A percentile compares a stretch with the other conserved stretches of the same genome.
Evolutionary conservation across 2,888 invertebrate genomes (phyloP).

Genomic region (Ennomos quercinarius): DNA sequence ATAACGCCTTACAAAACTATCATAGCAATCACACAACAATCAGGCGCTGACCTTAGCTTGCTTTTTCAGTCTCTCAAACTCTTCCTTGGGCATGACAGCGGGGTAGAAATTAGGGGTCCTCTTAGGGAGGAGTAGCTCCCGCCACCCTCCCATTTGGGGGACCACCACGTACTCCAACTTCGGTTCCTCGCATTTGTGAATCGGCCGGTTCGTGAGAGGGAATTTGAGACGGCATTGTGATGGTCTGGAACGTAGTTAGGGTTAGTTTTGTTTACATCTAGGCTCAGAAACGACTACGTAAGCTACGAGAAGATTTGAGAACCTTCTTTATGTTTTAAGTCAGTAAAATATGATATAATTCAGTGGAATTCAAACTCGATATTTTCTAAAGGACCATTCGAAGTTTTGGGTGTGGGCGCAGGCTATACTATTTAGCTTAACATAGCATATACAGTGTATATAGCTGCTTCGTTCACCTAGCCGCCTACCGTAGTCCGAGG

Average conservation of each 20-base stretch:
- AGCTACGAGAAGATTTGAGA: too few species aligned
- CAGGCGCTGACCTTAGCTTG: slow-evolving; percentile 80
- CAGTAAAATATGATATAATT: too few species aligned
- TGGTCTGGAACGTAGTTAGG: slow-evolving; percentile 58
- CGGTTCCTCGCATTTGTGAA: slow-evolving; percentile 74
- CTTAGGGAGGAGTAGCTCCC: slow-evolving; percentile 81
- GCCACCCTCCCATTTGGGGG: slow-evolving; percentile 69
- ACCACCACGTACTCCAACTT: slow-evolving; percentile 59
- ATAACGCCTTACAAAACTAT: background rate
- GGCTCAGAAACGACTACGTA: too few species aligned
- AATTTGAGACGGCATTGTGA: slow-evolving; percentile 76
- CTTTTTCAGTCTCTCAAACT: slow-evolving; percentile 85
- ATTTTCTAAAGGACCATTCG: too few species aligned
- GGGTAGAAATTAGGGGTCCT: slow-evolving; percentile 82
- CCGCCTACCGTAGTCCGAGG: too few species aligned
- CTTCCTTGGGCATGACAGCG: slow-evolving; percentile 85
- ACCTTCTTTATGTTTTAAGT: too few species aligned
- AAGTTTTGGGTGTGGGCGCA: too few species aligned
- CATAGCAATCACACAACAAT: background rate
- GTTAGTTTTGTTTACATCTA: background rate
- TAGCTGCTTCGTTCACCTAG: too few species aligned
- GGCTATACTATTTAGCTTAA: too few species aligned
- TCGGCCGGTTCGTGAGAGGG: slow-evolving; percentile 66
- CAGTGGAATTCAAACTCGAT: too few species aligned
- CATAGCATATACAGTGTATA: too few species aligned